phyloP scores from a whole-genome alignment of 2,113 vertebrate genomes.

The Carlito syrichta region DNA sequence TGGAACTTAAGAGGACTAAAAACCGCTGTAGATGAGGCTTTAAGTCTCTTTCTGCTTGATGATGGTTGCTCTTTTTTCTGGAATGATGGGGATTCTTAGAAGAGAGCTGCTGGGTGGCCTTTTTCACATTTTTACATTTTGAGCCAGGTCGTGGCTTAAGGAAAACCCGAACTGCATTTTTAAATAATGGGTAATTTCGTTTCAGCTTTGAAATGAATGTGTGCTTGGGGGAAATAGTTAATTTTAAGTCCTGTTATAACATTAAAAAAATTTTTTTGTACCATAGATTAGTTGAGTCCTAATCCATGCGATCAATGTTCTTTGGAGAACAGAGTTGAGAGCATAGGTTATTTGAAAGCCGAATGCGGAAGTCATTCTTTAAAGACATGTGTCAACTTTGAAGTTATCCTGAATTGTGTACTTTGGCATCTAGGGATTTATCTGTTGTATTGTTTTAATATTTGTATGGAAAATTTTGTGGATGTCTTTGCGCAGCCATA shows the following conservation, averaged over 20 bases:
- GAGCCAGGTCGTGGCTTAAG: neutral
- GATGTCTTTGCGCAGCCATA: neutral
- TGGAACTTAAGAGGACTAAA: neutral
- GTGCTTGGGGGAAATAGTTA: neutral
- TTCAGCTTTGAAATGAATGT: conserved; percentile 7
- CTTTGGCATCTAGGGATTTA: neutral
- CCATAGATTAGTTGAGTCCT: neutral
- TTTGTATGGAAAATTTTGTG: neutral
- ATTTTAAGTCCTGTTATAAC: conserved; percentile 30
- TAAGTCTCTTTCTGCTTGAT: neutral
- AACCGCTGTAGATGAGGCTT: neutral
- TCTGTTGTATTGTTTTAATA: neutral
- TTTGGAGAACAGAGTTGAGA: neutral
- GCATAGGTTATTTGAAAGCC: neutral
- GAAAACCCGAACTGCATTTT: neutral
- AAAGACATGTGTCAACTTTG: neutral
- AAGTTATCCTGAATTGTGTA: neutral
- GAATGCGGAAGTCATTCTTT: neutral
- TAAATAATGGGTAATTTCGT: neutral
- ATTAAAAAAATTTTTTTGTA: neutral
- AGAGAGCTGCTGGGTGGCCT: neutral
- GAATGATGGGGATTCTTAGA: neutral
- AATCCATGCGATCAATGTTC: neutral
- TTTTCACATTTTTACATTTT: neutral
- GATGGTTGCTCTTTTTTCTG: neutral